A percentile compares a stretch with the other conserved stretches of the same genome.
These are phyloP conservation scores for Caenorhabditis zanzibari DNA, from an alignment of 2,888 invertebrate genomes.

Conservation along the genomic window DNA sequence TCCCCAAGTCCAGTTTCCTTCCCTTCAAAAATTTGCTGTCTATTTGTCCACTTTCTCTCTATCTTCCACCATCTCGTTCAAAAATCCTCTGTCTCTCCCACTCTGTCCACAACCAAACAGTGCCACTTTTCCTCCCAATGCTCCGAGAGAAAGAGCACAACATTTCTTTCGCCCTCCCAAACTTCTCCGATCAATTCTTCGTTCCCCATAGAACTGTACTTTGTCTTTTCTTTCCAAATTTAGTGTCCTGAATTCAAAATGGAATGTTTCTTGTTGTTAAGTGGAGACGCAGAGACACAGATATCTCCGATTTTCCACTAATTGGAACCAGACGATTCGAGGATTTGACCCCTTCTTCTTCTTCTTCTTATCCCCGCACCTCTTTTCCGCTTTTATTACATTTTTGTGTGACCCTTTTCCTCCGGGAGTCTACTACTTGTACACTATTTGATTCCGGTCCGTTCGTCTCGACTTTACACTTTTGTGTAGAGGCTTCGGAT, in stretches of 20 bases:
- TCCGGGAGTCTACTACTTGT: neutral
- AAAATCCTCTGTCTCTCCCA: conserved; percentile 28
- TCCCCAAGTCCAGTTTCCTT: conserved; percentile 23
- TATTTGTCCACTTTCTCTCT: conserved; percentile 47
- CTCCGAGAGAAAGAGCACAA: conserved; percentile 29
- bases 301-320: conserved; percentile 58
- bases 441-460: conserved; percentile 11
- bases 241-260: conserved; percentile 15
- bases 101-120: conserved; percentile 39
- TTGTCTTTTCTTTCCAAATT: neutral
- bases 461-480: neutral
- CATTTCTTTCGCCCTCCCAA: conserved; percentile 19
- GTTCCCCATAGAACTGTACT: neutral
- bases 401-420: conserved; percentile 27
- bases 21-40: conserved; percentile 37
- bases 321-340: conserved; percentile 48
- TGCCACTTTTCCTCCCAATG: conserved; percentile 9
- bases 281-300: conserved; percentile 44
- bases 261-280: conserved; percentile 10
- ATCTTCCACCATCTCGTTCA: neutral
- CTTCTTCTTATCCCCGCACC: neutral
- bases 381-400: conserved; percentile 31
- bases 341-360: conserved; percentile 6
- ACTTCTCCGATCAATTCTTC: conserved; percentile 12
- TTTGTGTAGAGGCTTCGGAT: neutral